phyloP scores from a whole-genome alignment of 1,140 invertebrate species.

The Hycleus phaleratus region DNA sequence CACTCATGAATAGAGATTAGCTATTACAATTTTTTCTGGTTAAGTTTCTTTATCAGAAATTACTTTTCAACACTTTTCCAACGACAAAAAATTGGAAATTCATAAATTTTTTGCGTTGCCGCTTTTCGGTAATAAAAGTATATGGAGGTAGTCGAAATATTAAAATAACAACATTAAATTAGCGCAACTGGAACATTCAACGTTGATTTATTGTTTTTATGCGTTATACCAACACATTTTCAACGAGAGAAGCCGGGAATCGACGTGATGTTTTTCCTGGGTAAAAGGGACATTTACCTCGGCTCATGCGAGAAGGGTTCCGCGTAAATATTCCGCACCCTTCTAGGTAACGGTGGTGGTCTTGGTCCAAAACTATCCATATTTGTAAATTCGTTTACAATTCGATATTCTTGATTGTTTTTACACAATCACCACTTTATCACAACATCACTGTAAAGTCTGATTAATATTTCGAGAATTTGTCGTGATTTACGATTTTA shows the following conservation, averaged over 20 bases:
- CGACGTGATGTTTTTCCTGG: background rate
- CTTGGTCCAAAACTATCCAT: conserved; percentile 49
- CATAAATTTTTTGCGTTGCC: background rate
- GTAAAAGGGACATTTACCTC: conserved; percentile 33
- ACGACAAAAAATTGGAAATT: background rate
- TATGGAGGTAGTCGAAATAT: background rate
- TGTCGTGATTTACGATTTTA: background rate
- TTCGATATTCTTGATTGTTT: background rate
- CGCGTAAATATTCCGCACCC: conserved; percentile 48
- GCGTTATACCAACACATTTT: too few relatives aligned
- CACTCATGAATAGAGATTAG: conserved; percentile 27
- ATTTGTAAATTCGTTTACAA: conserved; percentile 3
- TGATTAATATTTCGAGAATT: background rate
- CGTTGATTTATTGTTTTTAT: background rate
- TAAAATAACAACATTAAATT: background rate
- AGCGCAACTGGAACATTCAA: background rate
- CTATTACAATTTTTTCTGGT: background rate
- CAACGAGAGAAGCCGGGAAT: too few relatives aligned
- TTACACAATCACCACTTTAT: conserved; percentile 4
- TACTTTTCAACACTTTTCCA: background rate
- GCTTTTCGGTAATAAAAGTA: background rate
- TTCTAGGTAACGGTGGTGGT: conserved; percentile 46
- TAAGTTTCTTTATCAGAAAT: background rate
- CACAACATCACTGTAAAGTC: conserved; percentile 4
- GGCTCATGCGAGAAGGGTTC: conserved; percentile 49